Conservation (phyloP, 2,888 invertebrate genomes). For the Amphipoea oculea region DNA sequence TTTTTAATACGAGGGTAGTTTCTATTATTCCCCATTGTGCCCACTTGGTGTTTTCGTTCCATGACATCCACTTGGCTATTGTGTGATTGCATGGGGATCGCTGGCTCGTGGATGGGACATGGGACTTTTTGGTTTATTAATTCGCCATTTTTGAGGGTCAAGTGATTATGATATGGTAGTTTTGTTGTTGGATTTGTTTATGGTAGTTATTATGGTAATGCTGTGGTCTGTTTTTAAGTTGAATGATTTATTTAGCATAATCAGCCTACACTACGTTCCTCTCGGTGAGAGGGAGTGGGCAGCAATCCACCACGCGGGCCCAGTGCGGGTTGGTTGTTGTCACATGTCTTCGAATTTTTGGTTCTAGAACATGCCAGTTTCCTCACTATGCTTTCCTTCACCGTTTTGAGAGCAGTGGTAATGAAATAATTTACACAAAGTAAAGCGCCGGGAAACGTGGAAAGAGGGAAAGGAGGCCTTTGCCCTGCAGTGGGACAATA, state of each 20-base stretch:
- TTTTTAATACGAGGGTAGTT: conserved; percentile 89
- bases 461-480: too few relatives aligned
- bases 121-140: conserved; percentile 77
- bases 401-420: not conserved
- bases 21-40: conserved; percentile 87
- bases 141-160: conserved; percentile 79
- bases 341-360: not conserved
- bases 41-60: conserved; percentile 85
- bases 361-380: not conserved
- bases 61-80: conserved; percentile 84
- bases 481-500: too few relatives aligned
- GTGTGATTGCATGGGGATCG: conserved; percentile 63
- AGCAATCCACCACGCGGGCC: not conserved
- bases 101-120: conserved; percentile 47
- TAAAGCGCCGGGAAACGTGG: not conserved
- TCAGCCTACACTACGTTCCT: not conserved
- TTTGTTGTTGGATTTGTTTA: conserved; percentile 53
- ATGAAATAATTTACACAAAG: not conserved
- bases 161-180: conserved; percentile 73
- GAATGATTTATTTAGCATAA: not conserved
- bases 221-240: not conserved
- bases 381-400: not conserved
- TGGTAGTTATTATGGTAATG: conserved; percentile 27
- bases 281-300: too few relatives aligned
- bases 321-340: not conserved